Conservation (phyloP, 1,140 invertebrate genomes). For the Drosophila carrolli region DNA sequence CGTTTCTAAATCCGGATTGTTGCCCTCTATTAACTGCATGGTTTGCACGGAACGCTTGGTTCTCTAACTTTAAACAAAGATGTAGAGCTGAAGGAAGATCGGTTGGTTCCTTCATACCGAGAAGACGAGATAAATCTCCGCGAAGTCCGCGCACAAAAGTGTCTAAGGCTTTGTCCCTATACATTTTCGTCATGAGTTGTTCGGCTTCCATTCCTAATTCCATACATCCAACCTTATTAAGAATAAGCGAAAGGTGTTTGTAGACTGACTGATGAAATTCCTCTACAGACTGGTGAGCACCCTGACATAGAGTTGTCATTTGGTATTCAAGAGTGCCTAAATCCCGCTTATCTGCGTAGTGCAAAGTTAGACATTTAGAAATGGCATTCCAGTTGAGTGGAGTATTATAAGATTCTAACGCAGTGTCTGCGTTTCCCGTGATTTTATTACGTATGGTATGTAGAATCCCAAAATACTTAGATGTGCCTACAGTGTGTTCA, state of each 20-base stretch:
- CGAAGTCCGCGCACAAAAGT: slow-evolving; percentile 24
- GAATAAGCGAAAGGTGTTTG: slow-evolving; percentile 33
- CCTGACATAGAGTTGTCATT: slow-evolving; percentile 7
- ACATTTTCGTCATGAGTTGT: slow-evolving; percentile 17
- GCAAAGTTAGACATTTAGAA: slow-evolving; percentile 19
- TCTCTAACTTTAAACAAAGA: too few species aligned
- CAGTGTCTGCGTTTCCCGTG: slow-evolving; percentile 19
- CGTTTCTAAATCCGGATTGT: neutral
- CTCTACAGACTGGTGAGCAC: slow-evolving; percentile 18
- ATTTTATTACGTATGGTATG: slow-evolving; percentile 40
- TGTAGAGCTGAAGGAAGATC: slow-evolving; percentile 36
- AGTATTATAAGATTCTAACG: slow-evolving; percentile 35
- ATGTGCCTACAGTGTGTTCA: slow-evolving; percentile 3
- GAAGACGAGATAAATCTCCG: neutral
- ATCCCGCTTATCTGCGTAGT: slow-evolving; percentile 43
- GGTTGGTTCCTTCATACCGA: slow-evolving; percentile 24
- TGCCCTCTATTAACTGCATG: neutral
- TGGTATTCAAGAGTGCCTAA: slow-evolving; percentile 39
- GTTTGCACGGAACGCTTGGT: too few species aligned
- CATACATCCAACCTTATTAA: slow-evolving; percentile 42
- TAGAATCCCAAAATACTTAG: slow-evolving; percentile 45
- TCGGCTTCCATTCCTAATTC: slow-evolving; percentile 19
- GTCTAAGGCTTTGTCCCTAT: slow-evolving; percentile 34
- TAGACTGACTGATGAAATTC: slow-evolving; percentile 45
- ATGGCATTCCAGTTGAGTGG: slow-evolving; percentile 42